phyloP scores from a whole-genome alignment of 2,113 vertebrate genomes.

The Oreochromis spilurus region DNA sequence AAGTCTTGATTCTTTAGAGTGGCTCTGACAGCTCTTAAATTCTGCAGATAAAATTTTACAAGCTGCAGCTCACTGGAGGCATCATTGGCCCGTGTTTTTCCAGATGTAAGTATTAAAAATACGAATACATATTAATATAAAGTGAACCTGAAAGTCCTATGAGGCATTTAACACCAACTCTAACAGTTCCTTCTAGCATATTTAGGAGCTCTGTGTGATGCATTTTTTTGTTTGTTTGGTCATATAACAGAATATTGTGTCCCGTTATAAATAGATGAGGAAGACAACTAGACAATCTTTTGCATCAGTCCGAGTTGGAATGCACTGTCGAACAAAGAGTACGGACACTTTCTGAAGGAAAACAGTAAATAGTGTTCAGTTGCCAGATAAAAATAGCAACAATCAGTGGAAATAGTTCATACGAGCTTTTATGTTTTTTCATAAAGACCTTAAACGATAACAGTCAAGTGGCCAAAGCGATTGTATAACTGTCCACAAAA shows the following conservation, averaged over 20 bases:
- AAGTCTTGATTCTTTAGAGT: not conserved
- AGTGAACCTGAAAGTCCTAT: not conserved
- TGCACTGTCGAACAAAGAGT: not conserved
- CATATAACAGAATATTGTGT: not conserved
- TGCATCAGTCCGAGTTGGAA: not conserved
- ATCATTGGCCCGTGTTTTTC: not conserved
- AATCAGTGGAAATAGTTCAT: no score
- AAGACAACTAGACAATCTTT: not conserved
- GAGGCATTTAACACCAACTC: not conserved
- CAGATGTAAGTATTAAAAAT: not conserved
- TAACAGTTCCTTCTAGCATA: not conserved
- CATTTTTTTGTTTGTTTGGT: rapidly evolving
- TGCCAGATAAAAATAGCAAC: not conserved
- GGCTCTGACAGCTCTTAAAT: not conserved
- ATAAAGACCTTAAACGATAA: not conserved
- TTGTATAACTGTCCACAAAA: not conserved
- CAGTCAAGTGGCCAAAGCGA: not conserved
- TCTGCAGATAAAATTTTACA: not conserved
- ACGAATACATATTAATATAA: not conserved
- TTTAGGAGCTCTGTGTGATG: not conserved
- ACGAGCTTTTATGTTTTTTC: not conserved
- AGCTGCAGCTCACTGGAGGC: not conserved
- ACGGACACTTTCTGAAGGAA: not conserved
- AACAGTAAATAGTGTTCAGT: not conserved
- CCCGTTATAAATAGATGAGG: not conserved